phyloP scores from a whole-genome alignment of 2,113 vertebrate genomes.

The Anhinga rufa region DNA sequence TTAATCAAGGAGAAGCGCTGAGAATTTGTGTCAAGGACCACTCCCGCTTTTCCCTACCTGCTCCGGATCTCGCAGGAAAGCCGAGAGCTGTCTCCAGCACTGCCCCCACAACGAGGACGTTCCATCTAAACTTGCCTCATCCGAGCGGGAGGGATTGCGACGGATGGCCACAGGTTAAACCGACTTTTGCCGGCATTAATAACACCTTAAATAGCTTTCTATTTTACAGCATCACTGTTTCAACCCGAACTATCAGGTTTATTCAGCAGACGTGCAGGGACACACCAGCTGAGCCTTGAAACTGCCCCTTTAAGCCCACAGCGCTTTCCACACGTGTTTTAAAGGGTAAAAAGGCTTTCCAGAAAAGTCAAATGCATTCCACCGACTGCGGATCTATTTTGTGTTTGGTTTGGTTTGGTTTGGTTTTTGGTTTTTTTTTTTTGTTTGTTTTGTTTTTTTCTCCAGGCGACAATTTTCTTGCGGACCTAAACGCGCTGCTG shows the following conservation, averaged over 20 bases:
- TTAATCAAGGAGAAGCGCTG: background rate
- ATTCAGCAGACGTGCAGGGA: background rate
- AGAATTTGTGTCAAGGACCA: background rate
- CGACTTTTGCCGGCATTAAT: background rate
- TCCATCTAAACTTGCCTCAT: background rate
- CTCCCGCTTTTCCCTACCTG: background rate
- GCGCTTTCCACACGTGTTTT: background rate
- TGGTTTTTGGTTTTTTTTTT: too few relatives aligned
- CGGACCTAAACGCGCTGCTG: background rate
- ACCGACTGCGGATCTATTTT: background rate
- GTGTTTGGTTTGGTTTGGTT: background rate
- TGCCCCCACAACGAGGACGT: too few relatives aligned
- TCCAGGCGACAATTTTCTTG: background rate
- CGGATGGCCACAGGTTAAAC: background rate
- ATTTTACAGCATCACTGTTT: background rate
- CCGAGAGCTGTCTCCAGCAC: background rate
- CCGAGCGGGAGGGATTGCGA: background rate
- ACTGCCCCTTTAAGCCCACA: background rate
- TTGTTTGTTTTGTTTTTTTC: too few relatives aligned
- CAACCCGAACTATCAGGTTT: background rate
- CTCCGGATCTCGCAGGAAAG: accelerated
- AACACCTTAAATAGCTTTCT: background rate
- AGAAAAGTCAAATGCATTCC: conserved; percentile 1
- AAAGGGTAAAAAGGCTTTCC: background rate
- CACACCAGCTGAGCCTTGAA: background rate